Conservation (phyloP, 2,797 vertebrate species). For the Steatocranus sp. region DNA sequence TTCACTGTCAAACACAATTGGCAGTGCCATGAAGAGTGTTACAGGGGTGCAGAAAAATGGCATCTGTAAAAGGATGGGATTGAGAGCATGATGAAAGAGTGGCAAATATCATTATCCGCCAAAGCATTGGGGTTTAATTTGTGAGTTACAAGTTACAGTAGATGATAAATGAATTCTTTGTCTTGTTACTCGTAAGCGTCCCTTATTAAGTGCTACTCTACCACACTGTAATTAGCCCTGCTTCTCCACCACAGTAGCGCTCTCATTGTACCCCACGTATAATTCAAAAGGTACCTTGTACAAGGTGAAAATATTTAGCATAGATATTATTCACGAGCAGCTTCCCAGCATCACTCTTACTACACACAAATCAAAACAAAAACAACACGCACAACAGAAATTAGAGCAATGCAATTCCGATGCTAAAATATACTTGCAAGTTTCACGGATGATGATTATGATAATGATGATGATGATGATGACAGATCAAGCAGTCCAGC, state of each 20-base stretch:
- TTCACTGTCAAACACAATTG: slow-evolving; percentile 67
- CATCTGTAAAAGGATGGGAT: slow-evolving; percentile 17
- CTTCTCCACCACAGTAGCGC: neutral
- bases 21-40: slow-evolving; percentile 44
- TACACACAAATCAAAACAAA: slow-evolving; percentile 9
- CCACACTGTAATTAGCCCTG: slow-evolving; percentile 23
- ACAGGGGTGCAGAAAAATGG: slow-evolving; percentile 44
- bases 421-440: slow-evolving; percentile 20
- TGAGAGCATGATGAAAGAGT: slow-evolving; percentile 24
- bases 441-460: neutral
- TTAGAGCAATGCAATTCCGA: slow-evolving; percentile 34
- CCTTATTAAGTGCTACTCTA: slow-evolving; percentile 22
- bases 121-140: slow-evolving; percentile 26
- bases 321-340: slow-evolving; percentile 11
- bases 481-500: neutral
- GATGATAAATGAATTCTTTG: slow-evolving; percentile 33
- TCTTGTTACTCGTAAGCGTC: slow-evolving; percentile 2
- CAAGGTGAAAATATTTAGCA: neutral
- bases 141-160: slow-evolving; percentile 6
- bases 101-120: slow-evolving; percentile 17
- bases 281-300: slow-evolving; percentile 16
- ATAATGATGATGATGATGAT: neutral
- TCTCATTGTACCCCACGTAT: slow-evolving; percentile 12
- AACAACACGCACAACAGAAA: slow-evolving; percentile 51
- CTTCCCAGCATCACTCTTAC: slow-evolving; percentile 15